Percentiles rank a stretch among this genome's conserved stretches.
phyloP scores from a whole-genome alignment of 2,888 invertebrate genomes.

The Resseliella maxima region DNA sequence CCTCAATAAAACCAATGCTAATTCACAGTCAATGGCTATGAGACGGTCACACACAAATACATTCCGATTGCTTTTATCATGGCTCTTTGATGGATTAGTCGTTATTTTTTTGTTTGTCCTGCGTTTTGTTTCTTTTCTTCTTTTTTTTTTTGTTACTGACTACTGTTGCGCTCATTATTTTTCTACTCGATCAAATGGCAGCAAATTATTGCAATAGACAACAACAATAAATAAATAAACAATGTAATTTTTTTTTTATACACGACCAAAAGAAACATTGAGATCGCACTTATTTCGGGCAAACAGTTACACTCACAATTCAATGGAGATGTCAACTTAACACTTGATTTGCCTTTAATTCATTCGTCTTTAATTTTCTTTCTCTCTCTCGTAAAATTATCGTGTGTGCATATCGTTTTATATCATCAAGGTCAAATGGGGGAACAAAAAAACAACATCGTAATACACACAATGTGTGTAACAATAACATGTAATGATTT shows the following conservation, averaged over 20 bases:
- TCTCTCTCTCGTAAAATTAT: not conserved
- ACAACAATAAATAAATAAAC: not conserved
- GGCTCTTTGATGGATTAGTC: not conserved
- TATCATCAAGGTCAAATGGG: not conserved
- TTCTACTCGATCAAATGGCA: not conserved
- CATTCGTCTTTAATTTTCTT: not conserved
- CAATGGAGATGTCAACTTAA: slow-evolving; percentile 26
- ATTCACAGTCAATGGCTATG: not conserved
- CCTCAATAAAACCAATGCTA: not conserved
- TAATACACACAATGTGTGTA: not conserved
- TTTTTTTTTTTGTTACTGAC: not conserved
- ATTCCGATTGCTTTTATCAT: not conserved
- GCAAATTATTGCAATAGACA: not conserved
- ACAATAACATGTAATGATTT: not conserved
- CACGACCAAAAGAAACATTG: not conserved
- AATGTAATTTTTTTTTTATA: too few species aligned
- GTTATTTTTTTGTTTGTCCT: not conserved
- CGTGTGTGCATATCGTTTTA: not conserved
- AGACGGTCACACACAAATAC: not conserved
- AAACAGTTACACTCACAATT: not conserved
- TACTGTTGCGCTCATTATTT: not conserved
- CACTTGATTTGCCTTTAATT: slow-evolving; percentile 1
- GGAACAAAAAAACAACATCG: not conserved
- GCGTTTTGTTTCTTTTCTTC: not conserved
- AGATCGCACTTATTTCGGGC: not conserved